Evolutionary conservation across 2,113 vertebrate species (phyloP).

Genomic region (Hystrix brachyura): DNA sequence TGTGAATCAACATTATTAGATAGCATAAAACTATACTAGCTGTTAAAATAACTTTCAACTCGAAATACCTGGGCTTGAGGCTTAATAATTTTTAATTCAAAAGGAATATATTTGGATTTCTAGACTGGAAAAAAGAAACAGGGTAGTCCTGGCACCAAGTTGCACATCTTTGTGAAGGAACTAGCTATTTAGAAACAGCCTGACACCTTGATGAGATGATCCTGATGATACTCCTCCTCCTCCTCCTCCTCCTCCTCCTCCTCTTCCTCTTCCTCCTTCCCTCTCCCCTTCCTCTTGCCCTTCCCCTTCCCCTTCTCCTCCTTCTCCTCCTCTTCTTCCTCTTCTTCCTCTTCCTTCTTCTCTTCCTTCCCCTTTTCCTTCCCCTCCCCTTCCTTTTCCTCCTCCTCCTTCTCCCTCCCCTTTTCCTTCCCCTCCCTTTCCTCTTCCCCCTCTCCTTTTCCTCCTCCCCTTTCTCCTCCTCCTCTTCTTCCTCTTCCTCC

Average conservation of each 20-base stretch:
- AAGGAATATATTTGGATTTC: background rate
- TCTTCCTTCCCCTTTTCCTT: too few relatives aligned
- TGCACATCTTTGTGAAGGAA: background rate
- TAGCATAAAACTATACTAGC: background rate
- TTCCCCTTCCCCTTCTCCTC: background rate
- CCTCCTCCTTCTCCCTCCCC: background rate
- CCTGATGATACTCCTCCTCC: background rate
- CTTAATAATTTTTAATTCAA: constrained; percentile 9
- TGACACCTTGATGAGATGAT: background rate
- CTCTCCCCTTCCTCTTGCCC: too few relatives aligned
- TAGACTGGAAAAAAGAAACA: background rate
- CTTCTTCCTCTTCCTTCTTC: background rate
- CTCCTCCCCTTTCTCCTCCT: background rate
- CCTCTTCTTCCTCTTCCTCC: background rate
- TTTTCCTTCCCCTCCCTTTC: background rate
- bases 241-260: background rate
- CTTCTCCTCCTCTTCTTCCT: background rate
- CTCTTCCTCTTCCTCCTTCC: too few relatives aligned
- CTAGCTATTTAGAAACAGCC: background rate
- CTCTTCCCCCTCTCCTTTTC: too few relatives aligned
- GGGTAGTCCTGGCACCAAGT: too few relatives aligned
- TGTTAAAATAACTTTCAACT: background rate
- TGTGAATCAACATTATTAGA: background rate
- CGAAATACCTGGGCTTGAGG: background rate
- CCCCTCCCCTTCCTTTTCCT: too few relatives aligned